These are phyloP conservation scores for Cynoglossus semilaevis DNA, from an alignment of 2,113 vertebrate species.

Conservation along the genomic window DNA sequence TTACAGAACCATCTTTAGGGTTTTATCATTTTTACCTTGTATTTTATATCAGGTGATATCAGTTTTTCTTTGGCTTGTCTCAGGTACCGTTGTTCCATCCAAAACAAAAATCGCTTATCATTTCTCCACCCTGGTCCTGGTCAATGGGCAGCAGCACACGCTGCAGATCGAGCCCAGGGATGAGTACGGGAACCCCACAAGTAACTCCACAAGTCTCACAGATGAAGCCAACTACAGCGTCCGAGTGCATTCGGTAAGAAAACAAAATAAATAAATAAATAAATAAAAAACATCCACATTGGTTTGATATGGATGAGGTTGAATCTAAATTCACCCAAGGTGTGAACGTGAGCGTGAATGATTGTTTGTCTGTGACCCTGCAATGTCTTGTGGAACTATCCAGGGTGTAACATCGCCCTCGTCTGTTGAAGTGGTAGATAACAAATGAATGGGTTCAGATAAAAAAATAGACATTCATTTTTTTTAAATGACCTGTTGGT, in stretches of 20 bases:
- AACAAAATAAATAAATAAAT: too few species aligned
- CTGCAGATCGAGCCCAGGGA: constrained; percentile 95
- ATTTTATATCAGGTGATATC: not conserved
- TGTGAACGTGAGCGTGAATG: too few species aligned
- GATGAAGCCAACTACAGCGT: constrained; percentile 91
- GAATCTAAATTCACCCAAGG: too few species aligned
- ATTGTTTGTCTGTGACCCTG: too few species aligned
- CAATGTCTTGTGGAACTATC: too few species aligned
- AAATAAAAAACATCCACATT: too few species aligned
- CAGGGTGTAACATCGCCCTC: too few species aligned
- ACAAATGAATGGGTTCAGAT: too few species aligned
- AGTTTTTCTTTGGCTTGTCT: constrained; percentile 31
- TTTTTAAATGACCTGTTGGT: too few species aligned
- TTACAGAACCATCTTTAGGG: not conserved
- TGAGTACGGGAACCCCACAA: constrained; percentile 96
- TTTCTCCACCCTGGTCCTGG: constrained; percentile 96
- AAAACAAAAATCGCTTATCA: constrained; percentile 98
- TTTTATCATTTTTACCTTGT: not conserved
- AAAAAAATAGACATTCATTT: too few species aligned
- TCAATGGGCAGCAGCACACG: constrained; percentile 88
- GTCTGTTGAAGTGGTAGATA: too few species aligned
- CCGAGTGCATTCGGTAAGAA: constrained; percentile 75
- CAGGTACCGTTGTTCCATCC: constrained; percentile 94
- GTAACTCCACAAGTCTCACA: constrained; percentile 85
- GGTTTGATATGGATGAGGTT: too few species aligned